Evolutionary conservation across 2,113 vertebrate species (phyloP).

Genomic region (Blennius ocellaris): DNA sequence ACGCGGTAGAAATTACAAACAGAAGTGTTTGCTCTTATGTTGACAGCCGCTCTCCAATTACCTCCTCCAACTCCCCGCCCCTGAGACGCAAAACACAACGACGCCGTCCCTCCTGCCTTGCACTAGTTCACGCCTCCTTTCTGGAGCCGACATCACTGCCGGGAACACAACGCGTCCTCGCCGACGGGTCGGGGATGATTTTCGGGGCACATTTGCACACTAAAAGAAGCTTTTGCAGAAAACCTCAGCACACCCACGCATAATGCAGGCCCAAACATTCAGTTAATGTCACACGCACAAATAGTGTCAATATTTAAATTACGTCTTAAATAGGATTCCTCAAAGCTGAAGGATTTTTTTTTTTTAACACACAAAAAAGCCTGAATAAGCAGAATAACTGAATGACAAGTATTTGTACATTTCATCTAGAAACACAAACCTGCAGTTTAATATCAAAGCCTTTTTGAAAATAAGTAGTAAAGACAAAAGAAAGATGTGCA

Average conservation of each 20-base stretch:
- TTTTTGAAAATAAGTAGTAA: constrained; percentile 10
- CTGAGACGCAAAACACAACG: background rate
- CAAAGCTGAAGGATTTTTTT: background rate
- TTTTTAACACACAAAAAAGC: background rate
- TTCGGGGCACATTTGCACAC: background rate
- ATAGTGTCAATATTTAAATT: background rate
- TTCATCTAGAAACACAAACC: constrained; percentile 1
- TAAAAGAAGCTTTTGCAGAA: background rate
- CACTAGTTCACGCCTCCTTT: background rate
- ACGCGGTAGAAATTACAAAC: background rate
- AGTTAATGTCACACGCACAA: background rate
- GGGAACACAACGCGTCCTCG: background rate
- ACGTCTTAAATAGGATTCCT: background rate
- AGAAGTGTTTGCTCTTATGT: background rate
- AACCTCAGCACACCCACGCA: background rate
- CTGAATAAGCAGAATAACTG: background rate
- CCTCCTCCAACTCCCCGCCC: background rate
- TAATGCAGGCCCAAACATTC: background rate
- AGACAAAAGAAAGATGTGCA: background rate
- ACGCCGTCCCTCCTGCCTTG: background rate
- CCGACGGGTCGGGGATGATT: background rate
- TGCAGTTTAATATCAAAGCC: background rate
- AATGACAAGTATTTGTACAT: background rate
- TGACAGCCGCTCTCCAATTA: background rate
- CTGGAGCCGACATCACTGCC: constrained; percentile 1